phyloP scores from a whole-genome alignment of 2,888 invertebrate species.

The Troilus luridus region DNA sequence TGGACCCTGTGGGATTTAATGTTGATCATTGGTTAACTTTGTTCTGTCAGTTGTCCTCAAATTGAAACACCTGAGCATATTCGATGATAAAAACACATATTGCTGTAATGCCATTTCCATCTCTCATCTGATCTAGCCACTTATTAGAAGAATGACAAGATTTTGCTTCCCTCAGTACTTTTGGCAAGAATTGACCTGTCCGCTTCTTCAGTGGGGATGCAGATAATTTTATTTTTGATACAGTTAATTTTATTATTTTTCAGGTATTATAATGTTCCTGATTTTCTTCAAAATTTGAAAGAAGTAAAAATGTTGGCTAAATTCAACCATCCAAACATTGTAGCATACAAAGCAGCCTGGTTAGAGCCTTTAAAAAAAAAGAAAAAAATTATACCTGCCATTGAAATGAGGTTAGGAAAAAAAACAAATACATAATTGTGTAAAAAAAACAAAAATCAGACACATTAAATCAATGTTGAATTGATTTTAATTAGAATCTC shows the following conservation, averaged over 20 bases:
- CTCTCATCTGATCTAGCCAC: no score
- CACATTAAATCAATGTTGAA: not conserved
- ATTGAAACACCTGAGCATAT: no score
- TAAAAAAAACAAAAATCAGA: not conserved
- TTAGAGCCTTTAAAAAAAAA: slow-evolving; percentile 73
- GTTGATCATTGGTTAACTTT: no score
- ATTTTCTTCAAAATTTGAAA: slow-evolving; percentile 77
- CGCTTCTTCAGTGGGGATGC: no score
- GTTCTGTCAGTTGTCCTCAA: no score
- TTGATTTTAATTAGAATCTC: not conserved
- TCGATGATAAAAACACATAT: no score
- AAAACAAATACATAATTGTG: not conserved
- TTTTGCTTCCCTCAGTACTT: no score
- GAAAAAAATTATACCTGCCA: slow-evolving; percentile 53
- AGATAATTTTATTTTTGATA: not conserved
- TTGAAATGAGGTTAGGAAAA: slow-evolving; percentile 58
- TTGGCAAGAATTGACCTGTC: no score
- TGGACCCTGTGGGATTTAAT: no score
- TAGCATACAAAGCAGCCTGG: slow-evolving; percentile 89
- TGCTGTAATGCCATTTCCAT: no score
- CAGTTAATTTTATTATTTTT: slow-evolving; percentile 68
- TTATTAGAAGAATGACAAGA: no score
- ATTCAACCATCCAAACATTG: slow-evolving; percentile 84
- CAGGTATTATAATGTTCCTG: slow-evolving; percentile 76
- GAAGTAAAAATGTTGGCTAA: slow-evolving; percentile 87